phyloP scores from a whole-genome alignment of 1,140 invertebrate species.

The Lysiphlebus fabarum region DNA sequence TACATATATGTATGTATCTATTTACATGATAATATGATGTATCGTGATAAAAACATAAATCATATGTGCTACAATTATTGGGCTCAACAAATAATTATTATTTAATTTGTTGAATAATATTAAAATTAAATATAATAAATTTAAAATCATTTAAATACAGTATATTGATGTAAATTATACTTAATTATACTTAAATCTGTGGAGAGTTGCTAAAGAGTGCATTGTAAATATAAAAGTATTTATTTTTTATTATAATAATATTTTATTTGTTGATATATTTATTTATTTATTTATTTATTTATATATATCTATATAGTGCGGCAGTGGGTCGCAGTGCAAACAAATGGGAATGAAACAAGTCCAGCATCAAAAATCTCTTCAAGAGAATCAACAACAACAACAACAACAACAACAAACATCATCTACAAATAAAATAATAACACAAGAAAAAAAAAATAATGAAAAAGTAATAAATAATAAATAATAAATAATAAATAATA shows the following conservation, averaged over 20 bases:
- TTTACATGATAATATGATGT: no score
- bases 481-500: slow-evolving; percentile 6
- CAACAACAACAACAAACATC: slow-evolving; percentile 22
- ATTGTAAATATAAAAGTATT: slow-evolving; percentile 58
- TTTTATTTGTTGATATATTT: no score
- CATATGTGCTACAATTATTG: slow-evolving; percentile 46
- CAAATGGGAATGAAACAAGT: slow-evolving; percentile 53
- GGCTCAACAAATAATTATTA: slow-evolving; percentile 6
- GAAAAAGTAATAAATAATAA: slow-evolving; percentile 26
- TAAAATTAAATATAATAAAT: neutral
- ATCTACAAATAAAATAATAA: slow-evolving; percentile 41
- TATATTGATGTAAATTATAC: neutral
- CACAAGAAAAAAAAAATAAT: slow-evolving; percentile 38
- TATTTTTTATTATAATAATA: neutral
- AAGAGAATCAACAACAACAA: slow-evolving; percentile 40
- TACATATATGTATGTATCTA: no score
- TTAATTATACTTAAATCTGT: slow-evolving; percentile 52
- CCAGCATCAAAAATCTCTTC: slow-evolving; percentile 49
- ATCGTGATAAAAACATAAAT: slow-evolving; percentile 74
- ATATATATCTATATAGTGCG: slow-evolving; percentile 42
- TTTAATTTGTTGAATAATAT: neutral
- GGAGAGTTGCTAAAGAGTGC: slow-evolving; percentile 58
- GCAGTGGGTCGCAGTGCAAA: slow-evolving; percentile 54
- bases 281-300: neutral
- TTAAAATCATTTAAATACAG: neutral